phyloP scores from a whole-genome alignment of 2,113 vertebrate genomes.

The Cacatua alba region DNA sequence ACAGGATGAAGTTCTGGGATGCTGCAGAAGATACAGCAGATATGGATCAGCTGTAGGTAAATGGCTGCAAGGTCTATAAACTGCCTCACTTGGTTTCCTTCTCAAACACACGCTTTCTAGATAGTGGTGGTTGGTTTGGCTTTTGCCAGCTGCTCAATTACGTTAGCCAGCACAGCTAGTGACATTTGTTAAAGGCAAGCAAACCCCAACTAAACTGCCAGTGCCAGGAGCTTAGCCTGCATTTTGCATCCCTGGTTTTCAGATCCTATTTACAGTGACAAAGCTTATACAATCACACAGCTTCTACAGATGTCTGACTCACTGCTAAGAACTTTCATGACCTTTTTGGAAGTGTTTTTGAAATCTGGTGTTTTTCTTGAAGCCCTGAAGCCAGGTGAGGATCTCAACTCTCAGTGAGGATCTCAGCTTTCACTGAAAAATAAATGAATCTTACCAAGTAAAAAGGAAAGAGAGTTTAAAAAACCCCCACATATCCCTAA shows the following conservation, averaged over 20 bases:
- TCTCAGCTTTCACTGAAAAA: constrained; percentile 36
- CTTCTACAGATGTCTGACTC: not conserved
- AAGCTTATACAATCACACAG: not conserved
- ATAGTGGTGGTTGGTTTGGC: not conserved
- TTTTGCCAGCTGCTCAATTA: not conserved
- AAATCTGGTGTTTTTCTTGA: not conserved
- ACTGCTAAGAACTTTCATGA: not conserved
- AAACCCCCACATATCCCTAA: not conserved
- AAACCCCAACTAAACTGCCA: not conserved
- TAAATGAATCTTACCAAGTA: not conserved
- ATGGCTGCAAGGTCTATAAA: not conserved
- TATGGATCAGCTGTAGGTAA: fast-evolving
- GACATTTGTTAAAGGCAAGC: constrained; percentile 5
- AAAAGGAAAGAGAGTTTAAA: not conserved
- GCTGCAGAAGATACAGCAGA: not conserved
- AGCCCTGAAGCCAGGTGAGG: not conserved
- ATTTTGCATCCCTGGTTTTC: not conserved
- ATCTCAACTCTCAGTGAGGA: not conserved
- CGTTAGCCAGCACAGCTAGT: not conserved
- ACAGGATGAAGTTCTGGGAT: not conserved
- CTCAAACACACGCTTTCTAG: not conserved
- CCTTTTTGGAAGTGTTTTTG: not conserved
- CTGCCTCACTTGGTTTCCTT: not conserved
- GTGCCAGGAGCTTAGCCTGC: not conserved
- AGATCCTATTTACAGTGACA: not conserved